Base-by-base conservation (phyloP, 92 coral and sea anemone genomes). In the Pocillopora meandrina region DNA sequence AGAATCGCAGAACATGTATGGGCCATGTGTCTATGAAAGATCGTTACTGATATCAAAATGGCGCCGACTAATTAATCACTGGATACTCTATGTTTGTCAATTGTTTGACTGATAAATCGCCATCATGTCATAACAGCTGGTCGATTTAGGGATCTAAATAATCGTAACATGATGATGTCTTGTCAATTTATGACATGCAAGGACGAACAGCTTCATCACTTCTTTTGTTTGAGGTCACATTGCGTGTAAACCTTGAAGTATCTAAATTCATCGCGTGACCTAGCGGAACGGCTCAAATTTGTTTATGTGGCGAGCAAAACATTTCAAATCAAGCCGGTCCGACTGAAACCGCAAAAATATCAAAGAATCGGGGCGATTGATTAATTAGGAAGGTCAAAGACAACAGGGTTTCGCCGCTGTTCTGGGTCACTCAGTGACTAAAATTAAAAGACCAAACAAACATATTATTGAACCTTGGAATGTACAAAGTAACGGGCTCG, bases 41-140 rank as follows among this genome's bases (percentile, higher is more conserved):
- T 69, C 74, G 56, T 69, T 69, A 65, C 35, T 74, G 78, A 55
- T 71, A 56, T 56, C 34, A 56, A 56, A 57, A 23, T 74, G 78
- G 64, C 78, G 78, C 78, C 78, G 26, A 23, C 10, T 56, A 21
- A 56, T 74, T 56, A 74, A 71, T 19, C 21, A 20, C 20, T 10
- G 15, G 15, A 36, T 10, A 69, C 17, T 59, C 18, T 35, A 13
- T 33, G 15, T 17, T 68, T 68, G 12, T 68, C 11, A 16, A 34
- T 34, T 15, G 2, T 14, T 12, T 7, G 47, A 11, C 72, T 1
- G 33, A 47, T 26, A 33, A 23, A 33, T 12, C 5, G 42, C 19
- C 52, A 68, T 68, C 23, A 68, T 68, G 12, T 13, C 35, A 68
- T 68, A 1, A 2, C 13, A 12, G 16, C 20, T 69, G 55, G 14